These are phyloP conservation scores for Alentia gelatinosa DNA, from an alignment of 2,888 invertebrate genomes.

Conservation along the genomic window DNA sequence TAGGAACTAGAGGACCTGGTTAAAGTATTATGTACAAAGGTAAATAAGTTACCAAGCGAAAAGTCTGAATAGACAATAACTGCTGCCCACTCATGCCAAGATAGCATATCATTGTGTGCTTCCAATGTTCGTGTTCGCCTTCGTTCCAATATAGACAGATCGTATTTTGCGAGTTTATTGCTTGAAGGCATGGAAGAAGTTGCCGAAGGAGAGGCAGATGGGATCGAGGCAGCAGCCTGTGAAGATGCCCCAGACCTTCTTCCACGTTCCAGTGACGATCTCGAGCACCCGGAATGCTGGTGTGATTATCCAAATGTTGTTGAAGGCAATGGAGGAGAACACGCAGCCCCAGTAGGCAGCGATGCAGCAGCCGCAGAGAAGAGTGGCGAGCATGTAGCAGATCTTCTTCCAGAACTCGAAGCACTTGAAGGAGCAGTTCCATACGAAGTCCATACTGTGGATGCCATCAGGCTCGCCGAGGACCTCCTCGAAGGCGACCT, in stretches of 20 bases:
- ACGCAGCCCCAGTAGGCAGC: conserved; percentile 83
- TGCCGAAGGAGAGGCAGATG: not conserved
- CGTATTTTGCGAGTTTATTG: not conserved
- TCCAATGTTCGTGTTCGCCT: too few species aligned
- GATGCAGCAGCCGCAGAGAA: conserved; percentile 85
- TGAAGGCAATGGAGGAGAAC: conserved; percentile 82
- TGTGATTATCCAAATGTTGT: conserved; percentile 88
- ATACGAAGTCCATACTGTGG: conserved; percentile 85
- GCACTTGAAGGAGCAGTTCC: conserved; percentile 86
- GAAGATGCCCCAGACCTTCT: not conserved
- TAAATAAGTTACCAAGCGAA: too few species aligned
- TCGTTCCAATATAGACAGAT: too few species aligned
- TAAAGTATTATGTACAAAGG: too few species aligned
- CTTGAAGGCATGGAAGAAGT: conserved; percentile 3
- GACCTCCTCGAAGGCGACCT: conserved; percentile 81
- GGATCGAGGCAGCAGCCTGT: not conserved
- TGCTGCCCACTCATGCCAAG: too few species aligned
- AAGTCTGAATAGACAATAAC: too few species aligned
- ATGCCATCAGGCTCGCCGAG: conserved; percentile 68
- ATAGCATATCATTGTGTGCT: too few species aligned
- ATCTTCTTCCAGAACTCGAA: conserved; percentile 85
- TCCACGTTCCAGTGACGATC: conserved; percentile 83
- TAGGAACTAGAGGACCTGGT: too few species aligned
- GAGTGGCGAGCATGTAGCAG: conserved; percentile 86
- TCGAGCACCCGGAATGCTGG: conserved; percentile 86